Conservation (phyloP, 2,113 vertebrate species). For the Peromyscus leucopus region DNA sequence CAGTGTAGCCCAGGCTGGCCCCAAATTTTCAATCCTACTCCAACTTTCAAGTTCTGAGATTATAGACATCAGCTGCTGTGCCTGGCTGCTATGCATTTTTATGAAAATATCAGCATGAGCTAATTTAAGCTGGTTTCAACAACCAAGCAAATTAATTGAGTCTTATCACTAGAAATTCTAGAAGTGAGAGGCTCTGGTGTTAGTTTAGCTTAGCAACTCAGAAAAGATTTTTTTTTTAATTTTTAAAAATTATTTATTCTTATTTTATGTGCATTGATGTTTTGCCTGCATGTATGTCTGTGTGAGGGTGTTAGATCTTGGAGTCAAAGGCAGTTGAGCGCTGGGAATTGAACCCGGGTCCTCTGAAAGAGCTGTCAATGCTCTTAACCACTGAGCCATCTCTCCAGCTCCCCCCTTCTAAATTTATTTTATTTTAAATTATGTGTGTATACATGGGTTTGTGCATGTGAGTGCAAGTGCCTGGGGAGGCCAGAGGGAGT, state of each 20-base stretch:
- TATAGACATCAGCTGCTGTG: neutral
- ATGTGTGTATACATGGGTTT: too few relatives aligned
- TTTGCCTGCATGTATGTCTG: neutral
- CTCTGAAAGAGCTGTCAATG: too few relatives aligned
- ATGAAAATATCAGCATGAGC: too few relatives aligned
- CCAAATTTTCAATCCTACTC: neutral
- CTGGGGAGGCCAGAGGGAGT: too few relatives aligned
- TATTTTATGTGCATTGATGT: neutral
- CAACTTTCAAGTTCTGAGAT: neutral
- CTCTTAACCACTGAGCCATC: too few relatives aligned
- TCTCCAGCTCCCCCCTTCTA: too few relatives aligned
- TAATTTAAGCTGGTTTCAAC: conserved; percentile 2
- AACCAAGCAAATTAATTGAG: neutral
- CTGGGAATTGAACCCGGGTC: too few relatives aligned
- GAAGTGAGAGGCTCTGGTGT: neutral
- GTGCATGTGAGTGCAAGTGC: too few relatives aligned
- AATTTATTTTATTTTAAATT: too few relatives aligned
- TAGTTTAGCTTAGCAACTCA: conserved; percentile 40
- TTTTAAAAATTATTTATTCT: neutral
- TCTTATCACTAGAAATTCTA: conserved; percentile 32
- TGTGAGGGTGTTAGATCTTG: too few relatives aligned
- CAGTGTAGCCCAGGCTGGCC: neutral
- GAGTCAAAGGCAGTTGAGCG: too few relatives aligned
- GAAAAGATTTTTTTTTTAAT: neutral
- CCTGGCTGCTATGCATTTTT: neutral